Conservation (phyloP, 2,113 vertebrate species). For the Cromileptes altivelis region DNA sequence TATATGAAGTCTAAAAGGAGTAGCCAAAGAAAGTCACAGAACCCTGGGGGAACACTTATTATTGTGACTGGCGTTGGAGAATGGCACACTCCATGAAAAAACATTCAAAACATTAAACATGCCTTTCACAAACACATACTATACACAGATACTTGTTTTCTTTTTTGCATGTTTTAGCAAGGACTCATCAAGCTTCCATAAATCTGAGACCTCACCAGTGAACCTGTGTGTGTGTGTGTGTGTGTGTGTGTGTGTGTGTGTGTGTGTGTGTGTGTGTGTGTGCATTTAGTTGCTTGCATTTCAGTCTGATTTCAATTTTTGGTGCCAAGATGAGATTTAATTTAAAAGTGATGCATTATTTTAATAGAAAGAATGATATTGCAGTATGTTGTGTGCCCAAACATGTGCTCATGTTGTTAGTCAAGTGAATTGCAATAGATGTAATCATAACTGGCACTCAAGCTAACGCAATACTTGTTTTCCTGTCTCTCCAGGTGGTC, state of each 20-base stretch:
- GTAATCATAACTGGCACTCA: neutral
- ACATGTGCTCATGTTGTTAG: neutral
- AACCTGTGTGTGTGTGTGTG: neutral
- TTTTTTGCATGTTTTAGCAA: neutral
- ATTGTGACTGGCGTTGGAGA: neutral
- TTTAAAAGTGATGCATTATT: neutral
- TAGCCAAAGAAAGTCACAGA: neutral
- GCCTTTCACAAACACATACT: neutral
- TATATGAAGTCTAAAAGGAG: neutral
- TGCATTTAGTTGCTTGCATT: neutral
- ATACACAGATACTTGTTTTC: neutral
- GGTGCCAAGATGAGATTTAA: neutral
- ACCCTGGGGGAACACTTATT: neutral
- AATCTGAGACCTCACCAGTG: neutral
- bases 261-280: neutral
- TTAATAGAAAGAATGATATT: neutral
- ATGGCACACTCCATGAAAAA: neutral
- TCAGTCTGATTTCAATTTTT: neutral
- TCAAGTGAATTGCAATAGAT: neutral
- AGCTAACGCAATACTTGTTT: slow-evolving; percentile 3
- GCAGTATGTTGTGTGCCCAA: neutral
- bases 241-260: too few relatives aligned
- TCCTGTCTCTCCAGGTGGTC: slow-evolving; percentile 59
- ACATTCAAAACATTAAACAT: neutral
- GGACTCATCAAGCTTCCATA: neutral